Conservation (phyloP, 2,797 vertebrate genomes). For the Agapornis canus region DNA sequence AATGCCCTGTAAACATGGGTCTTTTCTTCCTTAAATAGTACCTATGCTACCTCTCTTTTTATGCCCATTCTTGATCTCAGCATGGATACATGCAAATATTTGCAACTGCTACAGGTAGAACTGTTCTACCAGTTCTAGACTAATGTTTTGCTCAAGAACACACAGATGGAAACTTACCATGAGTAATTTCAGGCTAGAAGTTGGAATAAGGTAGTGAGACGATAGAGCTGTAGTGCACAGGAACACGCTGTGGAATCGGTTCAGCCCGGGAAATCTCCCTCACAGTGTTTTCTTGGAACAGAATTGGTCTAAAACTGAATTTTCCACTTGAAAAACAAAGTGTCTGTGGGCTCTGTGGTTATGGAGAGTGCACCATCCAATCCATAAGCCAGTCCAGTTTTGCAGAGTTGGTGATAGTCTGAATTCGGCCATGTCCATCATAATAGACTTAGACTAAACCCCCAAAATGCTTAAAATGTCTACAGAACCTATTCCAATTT, state of each 20-base stretch:
- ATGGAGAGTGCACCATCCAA: background rate
- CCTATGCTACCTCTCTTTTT: background rate
- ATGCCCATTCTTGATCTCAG: background rate
- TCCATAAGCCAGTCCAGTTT: background rate
- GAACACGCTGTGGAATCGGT: background rate
- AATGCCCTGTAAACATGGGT: background rate
- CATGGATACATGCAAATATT: background rate
- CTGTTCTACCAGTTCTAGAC: background rate
- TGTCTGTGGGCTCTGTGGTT: background rate
- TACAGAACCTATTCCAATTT: background rate
- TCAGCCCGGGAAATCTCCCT: background rate
- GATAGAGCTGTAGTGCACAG: rapidly evolving
- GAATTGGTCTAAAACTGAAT: background rate
- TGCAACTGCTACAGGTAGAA: no score
- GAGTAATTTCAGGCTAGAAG: background rate
- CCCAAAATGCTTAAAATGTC: background rate
- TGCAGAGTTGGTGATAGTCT: background rate
- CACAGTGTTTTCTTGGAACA: background rate
- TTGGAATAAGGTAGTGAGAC: background rate
- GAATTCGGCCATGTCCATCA: background rate
- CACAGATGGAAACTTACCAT: background rate
- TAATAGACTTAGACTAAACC: background rate
- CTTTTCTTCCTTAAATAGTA: background rate
- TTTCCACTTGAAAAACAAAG: background rate
- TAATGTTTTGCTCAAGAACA: background rate